Evolutionary conservation across 2,113 vertebrate species (phyloP).

Genomic region (Meles meles): DNA sequence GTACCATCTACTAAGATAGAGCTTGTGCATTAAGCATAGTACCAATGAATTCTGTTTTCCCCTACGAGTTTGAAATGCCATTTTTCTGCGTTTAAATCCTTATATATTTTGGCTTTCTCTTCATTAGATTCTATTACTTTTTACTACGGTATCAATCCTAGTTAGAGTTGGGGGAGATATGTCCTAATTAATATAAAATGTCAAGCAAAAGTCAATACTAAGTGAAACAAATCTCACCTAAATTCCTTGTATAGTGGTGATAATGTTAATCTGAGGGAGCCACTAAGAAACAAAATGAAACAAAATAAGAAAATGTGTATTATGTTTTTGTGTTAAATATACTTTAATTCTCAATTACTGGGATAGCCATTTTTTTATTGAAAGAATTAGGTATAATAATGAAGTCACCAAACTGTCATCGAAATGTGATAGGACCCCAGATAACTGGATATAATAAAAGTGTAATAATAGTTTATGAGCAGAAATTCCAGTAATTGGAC

Average conservation of each 20-base stretch:
- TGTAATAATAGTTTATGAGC: background rate
- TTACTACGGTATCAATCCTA: background rate
- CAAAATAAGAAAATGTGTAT: background rate
- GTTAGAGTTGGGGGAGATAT: background rate
- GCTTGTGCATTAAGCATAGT: background rate
- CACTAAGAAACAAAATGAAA: background rate
- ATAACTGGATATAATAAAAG: background rate
- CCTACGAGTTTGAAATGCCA: background rate
- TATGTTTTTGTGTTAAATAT: background rate
- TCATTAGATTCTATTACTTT: background rate
- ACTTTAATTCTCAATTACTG: background rate
- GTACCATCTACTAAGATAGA: background rate
- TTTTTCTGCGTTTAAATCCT: background rate
- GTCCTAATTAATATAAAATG: background rate
- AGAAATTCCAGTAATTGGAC: background rate
- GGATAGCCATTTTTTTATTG: background rate
- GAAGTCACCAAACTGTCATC: background rate
- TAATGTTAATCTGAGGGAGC: background rate
- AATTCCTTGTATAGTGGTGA: background rate
- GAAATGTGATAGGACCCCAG: background rate
- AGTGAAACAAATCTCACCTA: background rate
- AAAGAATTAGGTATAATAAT: background rate
- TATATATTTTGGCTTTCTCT: background rate
- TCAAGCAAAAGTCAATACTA: background rate
- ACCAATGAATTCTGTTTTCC: background rate